Percentiles rank a stretch among this genome's conserved stretches.
Evolutionary conservation across 2,888 invertebrate genomes (phyloP).

Genomic region (Fragum sueziense): DNA sequence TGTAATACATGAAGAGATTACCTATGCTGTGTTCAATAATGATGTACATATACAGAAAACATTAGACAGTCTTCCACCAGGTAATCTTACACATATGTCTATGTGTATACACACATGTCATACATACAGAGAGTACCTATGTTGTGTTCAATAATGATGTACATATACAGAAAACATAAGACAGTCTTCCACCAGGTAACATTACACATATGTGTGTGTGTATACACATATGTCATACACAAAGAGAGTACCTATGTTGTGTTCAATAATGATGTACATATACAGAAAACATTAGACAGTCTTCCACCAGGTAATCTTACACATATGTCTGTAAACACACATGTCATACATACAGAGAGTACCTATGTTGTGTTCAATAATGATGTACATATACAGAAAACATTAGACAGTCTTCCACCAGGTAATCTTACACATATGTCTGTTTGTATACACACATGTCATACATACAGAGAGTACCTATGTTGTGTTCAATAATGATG

Average conservation of each 20-base stretch:
- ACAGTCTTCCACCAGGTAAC: constrained; percentile 76
- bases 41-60: constrained; percentile 79
- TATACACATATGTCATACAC: background rate
- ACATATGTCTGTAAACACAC: too few species aligned
- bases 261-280: constrained; percentile 75
- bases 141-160: constrained; percentile 75
- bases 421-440: constrained; percentile 59
- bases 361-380: constrained; percentile 73
- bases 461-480: constrained; percentile 69
- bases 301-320: constrained; percentile 71
- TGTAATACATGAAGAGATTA: constrained; percentile 65
- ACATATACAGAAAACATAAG: constrained; percentile 77
- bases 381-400: constrained; percentile 78
- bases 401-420: constrained; percentile 76
- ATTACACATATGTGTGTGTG: background rate
- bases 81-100: constrained; percentile 45
- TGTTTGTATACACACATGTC: too few species aligned
- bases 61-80: constrained; percentile 76
- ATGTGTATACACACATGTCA: background rate
- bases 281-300: constrained; percentile 78
- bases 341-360: constrained; percentile 70
- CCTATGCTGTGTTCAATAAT: constrained; percentile 72
- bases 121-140: constrained; percentile 69
- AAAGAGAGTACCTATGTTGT: constrained; percentile 73
- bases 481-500: constrained; percentile 74